Base-by-base conservation (phyloP, 2,888 invertebrate genomes). In the Lasius platythorax region DNA sequence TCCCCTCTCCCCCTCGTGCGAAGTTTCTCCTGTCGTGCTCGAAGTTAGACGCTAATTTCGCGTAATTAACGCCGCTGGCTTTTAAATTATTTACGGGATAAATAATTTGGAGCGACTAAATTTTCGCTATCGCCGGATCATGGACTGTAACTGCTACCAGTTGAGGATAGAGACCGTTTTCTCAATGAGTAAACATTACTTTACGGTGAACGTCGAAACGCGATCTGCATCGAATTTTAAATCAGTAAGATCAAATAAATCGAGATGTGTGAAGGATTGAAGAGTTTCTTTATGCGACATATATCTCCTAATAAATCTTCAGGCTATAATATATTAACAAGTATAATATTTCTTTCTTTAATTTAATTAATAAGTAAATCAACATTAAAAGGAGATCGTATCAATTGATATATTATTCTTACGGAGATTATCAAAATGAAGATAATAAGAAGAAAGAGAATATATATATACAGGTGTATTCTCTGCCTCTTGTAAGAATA, bases 41-140 rank as follows among this genome's bases (percentile, higher is more conserved):
- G 23, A 81, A 73, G 74, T 61, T 66, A 73, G 61, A 73, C 73
- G 61, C 61, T 81, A 81, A 81, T 81, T 73, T 73, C 79, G 79
- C 79, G 73, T 81, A 81, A 81, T 81, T 81, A 81, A 73, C 79
- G 61, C 33, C 46, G 46, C 58, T 72, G 79, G 74, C 74, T 61
- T 81, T 81, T 81, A 81, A 61, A 81, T 81, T 81, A 81, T 73
- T 73, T 81, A 61, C 61, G 79, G 73, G 73, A 73, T 81, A 73
- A 73, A 81, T 81, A 73, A 81, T 81, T 61, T 81, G 28, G 33
- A 28, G 61, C 46, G 79, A 81, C 58, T 72, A 33, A 61, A 72
- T 72, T 53, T 53, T 72, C 9, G n/a, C 53, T 78, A 78, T 78
- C 73, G 61, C 4, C 33, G 61, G 15, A 70, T 78, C 68, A 46